These are phyloP conservation scores for Caenorhabditis remanei DNA, from an alignment of 1,140 invertebrate genomes.

Conservation along the genomic window DNA sequence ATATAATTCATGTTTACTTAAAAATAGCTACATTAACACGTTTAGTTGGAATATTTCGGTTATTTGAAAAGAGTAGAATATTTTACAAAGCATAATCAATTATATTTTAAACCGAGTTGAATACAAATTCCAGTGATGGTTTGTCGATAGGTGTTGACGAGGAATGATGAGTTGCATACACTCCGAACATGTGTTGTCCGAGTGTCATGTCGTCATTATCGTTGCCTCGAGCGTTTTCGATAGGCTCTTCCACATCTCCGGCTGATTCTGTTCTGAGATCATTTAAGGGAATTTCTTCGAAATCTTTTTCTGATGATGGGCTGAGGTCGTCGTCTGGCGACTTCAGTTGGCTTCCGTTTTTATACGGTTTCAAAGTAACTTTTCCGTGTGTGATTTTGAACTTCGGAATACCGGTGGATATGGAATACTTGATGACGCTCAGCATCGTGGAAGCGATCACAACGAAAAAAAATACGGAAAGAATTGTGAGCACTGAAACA, in stretches of 20 bases:
- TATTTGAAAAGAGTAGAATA: neutral
- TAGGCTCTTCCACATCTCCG: neutral
- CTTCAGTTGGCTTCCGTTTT: neutral
- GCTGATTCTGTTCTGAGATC: neutral
- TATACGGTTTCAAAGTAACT: constrained; percentile 10
- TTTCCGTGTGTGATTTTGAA: neutral
- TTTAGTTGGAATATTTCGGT: neutral
- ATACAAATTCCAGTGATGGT: constrained; percentile 10
- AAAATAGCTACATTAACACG: neutral
- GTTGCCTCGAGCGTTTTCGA: neutral
- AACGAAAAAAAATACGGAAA: constrained; percentile 14
- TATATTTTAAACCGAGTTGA: constrained; percentile 1
- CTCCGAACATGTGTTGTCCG: constrained; percentile 39
- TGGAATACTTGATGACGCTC: constrained; percentile 2
- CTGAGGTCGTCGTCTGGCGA: neutral
- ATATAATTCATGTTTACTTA: neutral
- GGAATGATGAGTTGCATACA: constrained; percentile 32
- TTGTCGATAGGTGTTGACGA: constrained; percentile 32
- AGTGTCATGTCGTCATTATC: constrained; percentile 11
- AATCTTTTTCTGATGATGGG: neutral
- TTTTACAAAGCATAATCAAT: neutral
- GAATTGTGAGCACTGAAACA: neutral
- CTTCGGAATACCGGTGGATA: neutral
- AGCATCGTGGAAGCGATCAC: neutral
- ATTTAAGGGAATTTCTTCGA: constrained; percentile 20